phyloP scores from a whole-genome alignment of 2,888 invertebrate genomes.

The Pogonocherus hispidulus region DNA sequence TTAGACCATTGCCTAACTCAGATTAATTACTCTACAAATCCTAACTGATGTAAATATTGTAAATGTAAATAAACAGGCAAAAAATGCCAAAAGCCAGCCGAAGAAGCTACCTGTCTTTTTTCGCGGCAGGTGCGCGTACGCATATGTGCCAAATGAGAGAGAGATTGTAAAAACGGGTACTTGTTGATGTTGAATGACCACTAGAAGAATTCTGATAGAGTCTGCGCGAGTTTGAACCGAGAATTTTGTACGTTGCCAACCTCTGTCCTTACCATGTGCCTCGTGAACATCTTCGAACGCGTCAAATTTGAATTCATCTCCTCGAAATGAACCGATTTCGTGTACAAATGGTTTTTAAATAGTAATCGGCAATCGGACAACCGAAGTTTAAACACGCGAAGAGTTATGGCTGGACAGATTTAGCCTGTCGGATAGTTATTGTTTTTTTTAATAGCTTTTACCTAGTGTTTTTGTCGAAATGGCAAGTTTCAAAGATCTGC shows the following conservation, averaged over 20 bases:
- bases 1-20: too few species aligned
- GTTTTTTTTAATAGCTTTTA: too few species aligned
- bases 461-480: constrained; percentile 60
- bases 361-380: not conserved
- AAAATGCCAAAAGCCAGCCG: not conserved
- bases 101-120: constrained; percentile 20
- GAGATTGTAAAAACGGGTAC: constrained; percentile 62
- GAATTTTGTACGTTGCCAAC: constrained; percentile 32
- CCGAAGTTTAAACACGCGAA: not conserved
- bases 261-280: constrained; percentile 42
- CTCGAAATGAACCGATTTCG: constrained; percentile 17
- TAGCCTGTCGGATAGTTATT: too few species aligned
- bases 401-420: not conserved
- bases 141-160: constrained; percentile 27
- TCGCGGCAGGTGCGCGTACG: constrained; percentile 9
- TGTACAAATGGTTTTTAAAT: not conserved
- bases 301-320: constrained; percentile 36
- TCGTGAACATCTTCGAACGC: constrained; percentile 37
- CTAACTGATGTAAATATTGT: too few species aligned
- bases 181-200: constrained; percentile 50
- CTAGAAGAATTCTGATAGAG: constrained; percentile 41
- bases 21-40: too few species aligned
- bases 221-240: constrained; percentile 47
- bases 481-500: constrained; percentile 77
- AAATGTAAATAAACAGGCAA: not conserved